These are phyloP conservation scores for Seriola aureovittata DNA, from an alignment of 2,113 vertebrate species.

Conservation along the genomic window DNA sequence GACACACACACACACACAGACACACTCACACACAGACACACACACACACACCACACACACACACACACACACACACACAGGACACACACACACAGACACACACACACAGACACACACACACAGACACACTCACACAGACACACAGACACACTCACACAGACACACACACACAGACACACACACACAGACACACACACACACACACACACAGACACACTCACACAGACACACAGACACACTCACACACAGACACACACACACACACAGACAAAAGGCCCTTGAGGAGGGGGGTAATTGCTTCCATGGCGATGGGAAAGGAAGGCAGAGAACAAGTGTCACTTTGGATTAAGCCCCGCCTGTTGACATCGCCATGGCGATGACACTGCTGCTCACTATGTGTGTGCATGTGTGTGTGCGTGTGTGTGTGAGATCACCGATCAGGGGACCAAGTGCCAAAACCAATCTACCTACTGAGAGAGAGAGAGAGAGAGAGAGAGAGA, in stretches of 20 bases:
- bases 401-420: constrained; percentile 42
- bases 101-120: background rate
- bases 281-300: constrained; percentile 92
- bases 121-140: too few species aligned
- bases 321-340: constrained; percentile 99
- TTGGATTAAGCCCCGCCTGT: constrained; percentile 97
- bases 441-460: constrained; percentile 96
- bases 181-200: too few species aligned
- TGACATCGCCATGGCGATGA: constrained; percentile 94
- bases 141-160: too few species aligned
- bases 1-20: too few species aligned
- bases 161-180: too few species aligned
- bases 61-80: constrained; percentile 42
- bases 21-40: constrained; percentile 43
- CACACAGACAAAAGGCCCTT: constrained; percentile 68
- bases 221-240: constrained; percentile 58
- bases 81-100: constrained; percentile 33
- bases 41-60: constrained; percentile 8
- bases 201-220: constrained; percentile 6
- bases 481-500: too few species aligned
- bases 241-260: constrained; percentile 38
- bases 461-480: constrained; percentile 77
- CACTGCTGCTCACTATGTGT: constrained; percentile 77
- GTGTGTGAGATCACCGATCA: constrained; percentile 85
- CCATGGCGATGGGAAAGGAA: constrained; percentile 95